Evolutionary conservation across 2,888 invertebrate genomes (phyloP).

Genomic region (Leptopilina drosophilae): DNA sequence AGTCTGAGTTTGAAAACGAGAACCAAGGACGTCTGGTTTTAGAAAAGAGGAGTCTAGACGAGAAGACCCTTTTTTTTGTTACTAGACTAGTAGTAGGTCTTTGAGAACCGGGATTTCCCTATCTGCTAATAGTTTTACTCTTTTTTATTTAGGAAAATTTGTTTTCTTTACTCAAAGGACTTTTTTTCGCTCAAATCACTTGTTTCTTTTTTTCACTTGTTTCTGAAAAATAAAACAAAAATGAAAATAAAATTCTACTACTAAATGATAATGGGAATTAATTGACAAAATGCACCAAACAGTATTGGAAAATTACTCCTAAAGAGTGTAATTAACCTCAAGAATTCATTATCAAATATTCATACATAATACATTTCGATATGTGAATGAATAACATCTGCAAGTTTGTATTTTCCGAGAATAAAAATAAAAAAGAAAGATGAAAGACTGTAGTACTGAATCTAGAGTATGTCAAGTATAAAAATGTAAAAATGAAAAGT

Average conservation of each 20-base stretch:
- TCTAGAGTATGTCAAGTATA: conserved; percentile 13
- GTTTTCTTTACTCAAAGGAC: too few relatives aligned
- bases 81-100: conserved; percentile 7
- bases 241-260: not conserved
- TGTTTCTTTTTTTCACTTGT: too few relatives aligned
- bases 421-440: not conserved
- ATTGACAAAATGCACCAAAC: too few relatives aligned
- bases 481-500: conserved; percentile 3
- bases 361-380: too few relatives aligned
- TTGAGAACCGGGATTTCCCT: not conserved
- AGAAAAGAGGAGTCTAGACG: conserved; percentile 34
- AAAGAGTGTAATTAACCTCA: too few relatives aligned
- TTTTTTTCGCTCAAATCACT: too few relatives aligned
- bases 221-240: too few relatives aligned
- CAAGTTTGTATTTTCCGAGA: too few relatives aligned
- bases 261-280: too few relatives aligned
- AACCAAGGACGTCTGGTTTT: conserved; percentile 30
- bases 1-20: conserved; percentile 24
- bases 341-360: too few relatives aligned
- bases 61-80: conserved; percentile 26
- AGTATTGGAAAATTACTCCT: too few relatives aligned
- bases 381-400: not conserved
- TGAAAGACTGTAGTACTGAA: not conserved
- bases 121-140: not conserved
- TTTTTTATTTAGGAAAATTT: too few relatives aligned